Evolutionary conservation across 2,113 vertebrate genomes (phyloP), one percentile per base, ranked within the genome.

Genomic region (Xerus inauris): DNA sequence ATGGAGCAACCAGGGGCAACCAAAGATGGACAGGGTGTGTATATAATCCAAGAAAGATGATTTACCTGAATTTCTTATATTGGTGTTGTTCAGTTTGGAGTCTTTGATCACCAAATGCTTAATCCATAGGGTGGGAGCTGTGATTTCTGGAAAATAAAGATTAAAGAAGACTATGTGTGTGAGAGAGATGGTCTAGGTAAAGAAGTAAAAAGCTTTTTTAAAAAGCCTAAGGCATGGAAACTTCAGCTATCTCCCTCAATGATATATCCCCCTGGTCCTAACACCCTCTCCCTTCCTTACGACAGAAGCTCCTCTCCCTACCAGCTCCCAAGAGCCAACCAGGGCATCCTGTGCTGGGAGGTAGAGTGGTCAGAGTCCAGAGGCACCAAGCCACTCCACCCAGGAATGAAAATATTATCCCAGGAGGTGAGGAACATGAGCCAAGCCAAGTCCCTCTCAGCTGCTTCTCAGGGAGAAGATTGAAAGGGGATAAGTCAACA

Each of bases 121-220:
- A 93, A 99, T 99, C 99, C 99, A 99, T 94, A 99, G 99, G 0
- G 99, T 99, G 1, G 99, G 99, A 85, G 99, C 99, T 28, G 99
- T 99, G 97, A 99, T 99, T 98, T 99, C 99, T 99, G 98, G 93
- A 92, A 28, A 98, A 95, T 28, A 62, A 93, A 57, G 83, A 84
- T 2, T 1, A n/a, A 26, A 62, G 26, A 62, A 26, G 59, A 10
- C 20, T 62, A 9, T 62, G 24, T 62, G 59, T 57, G n/a, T 28
- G 22, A 14, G 8, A 86, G 81, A 96, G 69, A 96, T 62, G 71
- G 17, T 72, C 42, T 95, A 28, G 49, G 14, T 32, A 86, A 28
- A 91, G 54, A 81, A 85, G 3, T 26, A 72, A 93, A 51, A 49
- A 45, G 72, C 5, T 71, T 64, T 84, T 85, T 47, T 40, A 26